Percentiles rank a stretch among this genome's conserved stretches.
phyloP scores from a whole-genome alignment of 1,140 invertebrate genomes.

The Zaprionus kolodkinae region DNA sequence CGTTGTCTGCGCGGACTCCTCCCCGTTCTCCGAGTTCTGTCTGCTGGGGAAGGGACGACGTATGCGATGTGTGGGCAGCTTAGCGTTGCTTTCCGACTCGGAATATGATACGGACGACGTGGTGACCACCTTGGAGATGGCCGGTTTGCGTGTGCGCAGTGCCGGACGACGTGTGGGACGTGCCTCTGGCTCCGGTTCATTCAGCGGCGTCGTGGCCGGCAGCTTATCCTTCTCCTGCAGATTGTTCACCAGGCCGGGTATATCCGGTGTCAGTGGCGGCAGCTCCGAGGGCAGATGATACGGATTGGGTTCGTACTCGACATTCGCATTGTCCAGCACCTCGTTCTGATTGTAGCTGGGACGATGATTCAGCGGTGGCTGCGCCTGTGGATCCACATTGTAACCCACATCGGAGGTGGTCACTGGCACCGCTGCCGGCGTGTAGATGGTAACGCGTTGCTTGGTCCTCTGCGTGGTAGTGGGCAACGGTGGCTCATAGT shows the following conservation, averaged over 20 bases:
- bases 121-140: conserved; percentile 65
- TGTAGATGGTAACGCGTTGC: conserved; percentile 69
- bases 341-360: conserved; percentile 77
- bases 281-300: conserved; percentile 83
- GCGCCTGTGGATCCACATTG: conserved; percentile 56
- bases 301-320: conserved; percentile 82
- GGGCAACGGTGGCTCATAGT: conserved; percentile 52
- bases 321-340: conserved; percentile 66
- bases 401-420: conserved; percentile 71
- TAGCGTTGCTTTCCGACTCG: conserved; percentile 64
- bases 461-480: conserved; percentile 66
- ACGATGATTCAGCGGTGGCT: conserved; percentile 62
- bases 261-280: conserved; percentile 85
- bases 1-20: conserved; percentile 74
- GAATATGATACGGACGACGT: conserved; percentile 77
- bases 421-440: conserved; percentile 58
- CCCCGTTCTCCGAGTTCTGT: conserved; percentile 52
- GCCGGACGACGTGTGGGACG: conserved; percentile 82
- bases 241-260: conserved; percentile 87
- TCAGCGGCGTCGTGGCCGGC: conserved; percentile 60
- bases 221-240: conserved; percentile 85
- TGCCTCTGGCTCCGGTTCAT: conserved; percentile 79
- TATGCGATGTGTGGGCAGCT: conserved; percentile 64
- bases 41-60: conserved; percentile 69
- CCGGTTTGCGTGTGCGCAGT: conserved; percentile 72